Conservation (phyloP, 2,888 invertebrate genomes). For the Callyntrura guangdongensis region DNA sequence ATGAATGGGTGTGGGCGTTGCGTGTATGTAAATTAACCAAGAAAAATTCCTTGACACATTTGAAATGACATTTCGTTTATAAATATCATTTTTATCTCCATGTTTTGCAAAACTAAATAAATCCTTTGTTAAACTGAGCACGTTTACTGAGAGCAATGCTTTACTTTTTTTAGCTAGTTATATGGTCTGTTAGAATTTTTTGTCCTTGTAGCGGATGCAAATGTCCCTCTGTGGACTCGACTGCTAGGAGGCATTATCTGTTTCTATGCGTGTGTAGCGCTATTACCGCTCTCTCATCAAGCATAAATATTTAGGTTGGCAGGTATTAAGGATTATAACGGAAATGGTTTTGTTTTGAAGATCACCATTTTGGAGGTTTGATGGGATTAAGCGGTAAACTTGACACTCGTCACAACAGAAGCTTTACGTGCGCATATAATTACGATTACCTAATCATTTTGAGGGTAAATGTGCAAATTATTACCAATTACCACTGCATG, state of each 20-base stretch:
- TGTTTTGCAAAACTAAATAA: conserved; percentile 8
- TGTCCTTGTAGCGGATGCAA: conserved; percentile 53
- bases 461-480: conserved; percentile 35
- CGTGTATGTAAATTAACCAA: conserved; percentile 13
- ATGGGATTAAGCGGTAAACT: not conserved
- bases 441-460: conserved; percentile 29
- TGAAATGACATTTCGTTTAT: conserved; percentile 29
- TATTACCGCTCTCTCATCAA: no score
- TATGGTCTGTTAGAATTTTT: no score
- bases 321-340: not conserved
- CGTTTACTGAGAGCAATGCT: conserved; percentile 8
- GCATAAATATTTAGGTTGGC: conserved; percentile 29
- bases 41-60: conserved; percentile 69
- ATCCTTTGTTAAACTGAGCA: not conserved
- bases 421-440: not conserved
- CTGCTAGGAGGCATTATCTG: no score
- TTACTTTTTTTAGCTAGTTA: conserved; percentile 31
- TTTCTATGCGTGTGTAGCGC: not conserved
- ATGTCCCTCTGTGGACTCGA: not conserved
- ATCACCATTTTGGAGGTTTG: not conserved
- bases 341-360: not conserved
- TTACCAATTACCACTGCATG: conserved; percentile 24
- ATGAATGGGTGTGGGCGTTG: conserved; percentile 23
- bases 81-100: not conserved
- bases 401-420: not conserved